Percentiles rank a stretch among this genome's conserved stretches.
These are phyloP conservation scores for Baronia brevicornis DNA, from an alignment of 2,888 invertebrate genomes.

Conservation along the genomic window DNA sequence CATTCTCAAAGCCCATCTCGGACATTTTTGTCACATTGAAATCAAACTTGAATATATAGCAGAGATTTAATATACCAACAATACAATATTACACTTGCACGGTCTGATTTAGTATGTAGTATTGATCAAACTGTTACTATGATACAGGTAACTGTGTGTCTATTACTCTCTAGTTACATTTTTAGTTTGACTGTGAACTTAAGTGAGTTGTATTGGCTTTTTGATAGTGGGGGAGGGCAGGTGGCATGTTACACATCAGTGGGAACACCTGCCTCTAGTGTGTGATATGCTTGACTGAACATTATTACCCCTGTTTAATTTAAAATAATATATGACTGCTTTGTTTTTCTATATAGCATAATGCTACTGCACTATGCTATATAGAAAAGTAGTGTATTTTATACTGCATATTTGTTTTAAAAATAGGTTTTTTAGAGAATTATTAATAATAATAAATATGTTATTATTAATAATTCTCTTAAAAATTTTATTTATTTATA, in stretches of 20 bases:
- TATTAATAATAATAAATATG: too few species aligned
- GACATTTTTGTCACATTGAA: constrained; percentile 54
- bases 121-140: constrained; percentile 70
- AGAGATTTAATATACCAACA: constrained; percentile 29
- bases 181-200: constrained; percentile 24
- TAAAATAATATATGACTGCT: constrained; percentile 23
- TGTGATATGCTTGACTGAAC: constrained; percentile 46
- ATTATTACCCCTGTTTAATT: constrained; percentile 32
- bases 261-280: constrained; percentile 59
- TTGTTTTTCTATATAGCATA: constrained; percentile 19
- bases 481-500: too few species aligned
- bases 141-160: constrained; percentile 36
- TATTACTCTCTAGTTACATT: constrained; percentile 20
- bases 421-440: too few species aligned
- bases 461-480: too few species aligned
- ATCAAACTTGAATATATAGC: constrained; percentile 16
- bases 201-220: constrained; percentile 35
- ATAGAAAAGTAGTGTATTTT: too few species aligned
- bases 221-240: constrained; percentile 47
- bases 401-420: too few species aligned
- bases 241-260: constrained; percentile 56
- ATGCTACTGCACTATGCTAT: too few species aligned
- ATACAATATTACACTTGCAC: constrained; percentile 49
- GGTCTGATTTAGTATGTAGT: constrained; percentile 40
- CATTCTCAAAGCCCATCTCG: constrained; percentile 70